Base-by-base conservation (phyloP, 2,888 invertebrate genomes). In the Drosophila phalerata region DNA sequence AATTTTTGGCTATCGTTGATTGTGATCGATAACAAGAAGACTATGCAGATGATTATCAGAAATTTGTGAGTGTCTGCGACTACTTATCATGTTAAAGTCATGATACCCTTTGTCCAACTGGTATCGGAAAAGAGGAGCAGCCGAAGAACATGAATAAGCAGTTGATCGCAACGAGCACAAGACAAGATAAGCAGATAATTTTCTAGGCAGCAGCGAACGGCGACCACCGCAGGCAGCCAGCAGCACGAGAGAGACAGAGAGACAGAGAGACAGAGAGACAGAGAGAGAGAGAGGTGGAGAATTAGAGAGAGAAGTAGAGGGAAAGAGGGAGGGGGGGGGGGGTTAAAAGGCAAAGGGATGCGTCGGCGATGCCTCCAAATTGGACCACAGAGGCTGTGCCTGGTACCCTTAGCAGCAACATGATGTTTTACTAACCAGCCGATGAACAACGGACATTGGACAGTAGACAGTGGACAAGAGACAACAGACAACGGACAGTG, bases 381-480 rank as follows among this genome's bases (percentile, higher is more conserved):
- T 90, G 87, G 91, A 90, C 87, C 91, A 90, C 87, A 88, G 87
- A 85, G 79, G 82, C 83, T 81, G 86, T 86, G 77, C 82, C 73
- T 69, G 73, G 81, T 85, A 83, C 88, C 86, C 79, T 86, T 84
- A 81, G 65, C 79, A 72, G 84, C 81, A 82, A 90, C 90, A 89
- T 86, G 88, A 90, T 91, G 91, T 91, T 91, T 91, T 90, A 91
- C 91, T 90, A 91, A 91, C 90, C 89, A 86, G 43, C 72, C 82
- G 53, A 69, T 74, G 30, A 8, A 30, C 82, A 38, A 4, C 15
- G 17, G 38, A 40, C 40, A 10, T 3, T 5, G 40, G 42, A 43
- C 43, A 43, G 15, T 5, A 30, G 64, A 42, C 48, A 57, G 38
- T 15, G 19, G 63, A 34, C 30, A 38, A 10, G 9, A n/a, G 51